phyloP scores from a whole-genome alignment of 2,797 vertebrate species.

The Melanotaenia maccullochi region DNA sequence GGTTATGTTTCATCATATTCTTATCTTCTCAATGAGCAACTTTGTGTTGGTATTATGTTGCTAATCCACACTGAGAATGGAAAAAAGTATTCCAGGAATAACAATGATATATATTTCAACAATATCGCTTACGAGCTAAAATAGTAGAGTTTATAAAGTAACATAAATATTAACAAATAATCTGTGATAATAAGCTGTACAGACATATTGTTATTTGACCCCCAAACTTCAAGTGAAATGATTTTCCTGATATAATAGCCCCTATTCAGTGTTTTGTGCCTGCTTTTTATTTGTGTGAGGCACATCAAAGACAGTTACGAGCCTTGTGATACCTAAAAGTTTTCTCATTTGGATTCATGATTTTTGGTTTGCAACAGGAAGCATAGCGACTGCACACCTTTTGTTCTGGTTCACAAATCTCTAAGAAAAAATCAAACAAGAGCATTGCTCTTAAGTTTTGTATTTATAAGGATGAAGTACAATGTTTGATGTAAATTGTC shows the following conservation, averaged over 20 bases:
- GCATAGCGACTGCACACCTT: neutral
- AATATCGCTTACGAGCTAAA: neutral
- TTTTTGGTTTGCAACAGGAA: neutral
- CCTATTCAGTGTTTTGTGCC: neutral
- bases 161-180: neutral
- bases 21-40: conserved; percentile 23
- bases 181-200: neutral
- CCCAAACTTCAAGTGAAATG: neutral
- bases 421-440: neutral
- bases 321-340: neutral
- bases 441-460: conserved; percentile 18
- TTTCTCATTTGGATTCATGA: conserved; percentile 1
- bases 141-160: neutral
- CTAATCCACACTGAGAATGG: conserved; percentile 31
- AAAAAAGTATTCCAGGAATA: conserved; percentile 17
- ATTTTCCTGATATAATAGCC: neutral
- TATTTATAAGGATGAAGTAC: conserved; percentile 22
- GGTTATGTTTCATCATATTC: conserved; percentile 47
- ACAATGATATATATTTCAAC: neutral
- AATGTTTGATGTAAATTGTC: conserved; percentile 50
- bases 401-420: neutral
- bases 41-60: conserved; percentile 37
- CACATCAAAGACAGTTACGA: neutral
- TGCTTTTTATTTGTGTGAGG: neutral
- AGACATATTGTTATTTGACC: neutral